Conservation (phyloP, 2,888 invertebrate species). For the Macrosoma leucophasiata region DNA sequence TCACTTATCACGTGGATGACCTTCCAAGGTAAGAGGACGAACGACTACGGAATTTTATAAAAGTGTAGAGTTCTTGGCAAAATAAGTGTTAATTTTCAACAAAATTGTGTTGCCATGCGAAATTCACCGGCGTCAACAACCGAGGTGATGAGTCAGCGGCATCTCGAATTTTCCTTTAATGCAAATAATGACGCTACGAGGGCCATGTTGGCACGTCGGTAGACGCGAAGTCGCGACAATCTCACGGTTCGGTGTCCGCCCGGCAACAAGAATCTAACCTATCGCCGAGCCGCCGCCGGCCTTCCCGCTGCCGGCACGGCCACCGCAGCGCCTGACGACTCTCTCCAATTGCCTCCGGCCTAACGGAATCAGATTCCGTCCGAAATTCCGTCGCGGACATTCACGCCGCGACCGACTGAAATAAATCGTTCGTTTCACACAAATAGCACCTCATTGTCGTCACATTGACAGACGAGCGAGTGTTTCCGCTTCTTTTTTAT, state of each 20-base stretch:
- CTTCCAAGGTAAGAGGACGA: conserved; percentile 49
- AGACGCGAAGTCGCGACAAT: conserved; percentile 31
- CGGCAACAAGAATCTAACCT: conserved; percentile 30
- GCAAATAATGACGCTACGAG: conserved; percentile 50
- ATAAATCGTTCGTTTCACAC: conserved; percentile 73
- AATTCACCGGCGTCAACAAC: conserved; percentile 36
- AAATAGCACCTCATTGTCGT: conserved; percentile 71
- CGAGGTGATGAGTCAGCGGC: conserved; percentile 60
- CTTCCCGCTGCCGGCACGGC: conserved; percentile 24
- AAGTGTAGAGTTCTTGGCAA: too few species aligned
- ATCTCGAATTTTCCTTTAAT: conserved; percentile 70
- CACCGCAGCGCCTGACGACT: conserved; percentile 24
- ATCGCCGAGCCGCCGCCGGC: conserved; percentile 25
- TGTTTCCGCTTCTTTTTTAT: conserved; percentile 69
- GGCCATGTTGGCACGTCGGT: conserved; percentile 40
- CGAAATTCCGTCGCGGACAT: conserved; percentile 71
- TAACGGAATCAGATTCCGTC: conserved; percentile 70
- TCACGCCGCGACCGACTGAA: conserved; percentile 72
- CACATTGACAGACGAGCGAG: conserved; percentile 65
- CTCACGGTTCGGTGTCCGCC: conserved; percentile 29
- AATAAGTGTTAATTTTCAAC: too few species aligned
- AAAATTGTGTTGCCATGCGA: conserved; percentile 37
- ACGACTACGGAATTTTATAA: conserved; percentile 32
- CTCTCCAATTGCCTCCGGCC: conserved; percentile 32
- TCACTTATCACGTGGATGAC: conserved; percentile 36